phyloP scores from a whole-genome alignment of 1,140 invertebrate genomes.

The Drosophila mojavensis region DNA sequence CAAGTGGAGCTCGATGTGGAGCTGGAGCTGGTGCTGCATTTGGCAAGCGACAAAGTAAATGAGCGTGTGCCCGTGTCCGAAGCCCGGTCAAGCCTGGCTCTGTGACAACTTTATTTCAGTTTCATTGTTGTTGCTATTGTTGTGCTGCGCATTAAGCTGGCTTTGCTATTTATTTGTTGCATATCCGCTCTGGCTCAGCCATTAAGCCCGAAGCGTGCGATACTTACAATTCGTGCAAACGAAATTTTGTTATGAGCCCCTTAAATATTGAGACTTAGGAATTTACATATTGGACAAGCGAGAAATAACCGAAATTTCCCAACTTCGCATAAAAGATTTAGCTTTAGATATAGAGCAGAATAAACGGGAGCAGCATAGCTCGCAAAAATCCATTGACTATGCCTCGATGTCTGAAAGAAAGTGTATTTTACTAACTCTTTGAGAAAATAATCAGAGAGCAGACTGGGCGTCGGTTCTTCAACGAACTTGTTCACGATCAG shows the following conservation, averaged over 20 bases:
- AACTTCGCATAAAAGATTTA: too few relatives aligned
- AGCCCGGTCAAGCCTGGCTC: conserved; percentile 22
- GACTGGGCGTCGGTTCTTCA: too few relatives aligned
- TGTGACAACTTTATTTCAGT: conserved; percentile 75
- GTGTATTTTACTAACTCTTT: too few relatives aligned
- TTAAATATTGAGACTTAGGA: neutral
- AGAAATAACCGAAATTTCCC: too few relatives aligned
- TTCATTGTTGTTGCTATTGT: conserved; percentile 44
- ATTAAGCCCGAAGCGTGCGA: conserved; percentile 58
- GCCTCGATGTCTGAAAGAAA: too few relatives aligned
- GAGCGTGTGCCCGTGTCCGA: conserved; percentile 57
- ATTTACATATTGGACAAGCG: neutral
- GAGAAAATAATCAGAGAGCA: too few relatives aligned
- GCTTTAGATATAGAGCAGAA: too few relatives aligned
- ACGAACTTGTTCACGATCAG: too few relatives aligned
- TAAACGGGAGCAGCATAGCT: too few relatives aligned
- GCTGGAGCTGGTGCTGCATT: conserved; percentile 31
- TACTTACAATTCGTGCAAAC: conserved; percentile 50
- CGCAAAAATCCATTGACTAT: too few relatives aligned
- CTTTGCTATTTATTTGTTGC: conserved; percentile 75
- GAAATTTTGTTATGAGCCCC: conserved; percentile 34
- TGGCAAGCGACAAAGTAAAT: conserved; percentile 61
- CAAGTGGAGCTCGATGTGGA: neutral
- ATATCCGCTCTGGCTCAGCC: conserved; percentile 69
- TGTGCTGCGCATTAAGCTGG: conserved; percentile 57